Conservation (phyloP, 2,113 vertebrate species). For the Grallaria varia region DNA sequence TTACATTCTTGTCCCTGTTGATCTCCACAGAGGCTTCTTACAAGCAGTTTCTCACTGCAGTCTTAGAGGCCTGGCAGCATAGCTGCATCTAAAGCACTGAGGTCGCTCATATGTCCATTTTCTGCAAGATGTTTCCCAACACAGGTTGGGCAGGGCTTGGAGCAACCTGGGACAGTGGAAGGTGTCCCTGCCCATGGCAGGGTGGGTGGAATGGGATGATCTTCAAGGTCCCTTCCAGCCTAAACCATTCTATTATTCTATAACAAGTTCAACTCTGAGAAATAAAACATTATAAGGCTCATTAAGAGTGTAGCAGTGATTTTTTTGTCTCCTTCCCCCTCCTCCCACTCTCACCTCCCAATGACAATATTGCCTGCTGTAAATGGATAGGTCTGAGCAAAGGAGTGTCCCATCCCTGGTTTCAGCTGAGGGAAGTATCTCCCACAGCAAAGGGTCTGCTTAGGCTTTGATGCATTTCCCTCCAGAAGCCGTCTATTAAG, state of each 20-base stretch:
- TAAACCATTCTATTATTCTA: not conserved
- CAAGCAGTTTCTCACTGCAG: too few relatives aligned
- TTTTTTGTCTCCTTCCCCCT: not conserved
- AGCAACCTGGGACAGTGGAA: fast-evolving
- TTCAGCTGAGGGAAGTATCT: conserved; percentile 21
- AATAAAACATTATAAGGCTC: not conserved
- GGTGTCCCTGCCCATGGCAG: not conserved
- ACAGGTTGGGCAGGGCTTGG: fast-evolving
- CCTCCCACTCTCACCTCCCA: not conserved
- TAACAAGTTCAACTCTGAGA: not conserved
- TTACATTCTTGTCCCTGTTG: too few relatives aligned
- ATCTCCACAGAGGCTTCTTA: too few relatives aligned
- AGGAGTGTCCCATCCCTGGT: not conserved
- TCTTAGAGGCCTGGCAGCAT: too few relatives aligned
- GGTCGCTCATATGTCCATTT: too few relatives aligned
- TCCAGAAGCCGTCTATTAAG: conserved; percentile 30
- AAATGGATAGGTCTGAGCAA: conserved; percentile 5
- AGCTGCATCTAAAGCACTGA: too few relatives aligned
- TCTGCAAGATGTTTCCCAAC: too few relatives aligned
- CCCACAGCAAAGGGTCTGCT: conserved; percentile 55
- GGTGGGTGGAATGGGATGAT: fast-evolving
- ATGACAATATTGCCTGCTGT: not conserved
- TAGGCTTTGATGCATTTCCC: conserved; percentile 14
- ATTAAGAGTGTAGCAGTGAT: not conserved
- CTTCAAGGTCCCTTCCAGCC: not conserved